Evolutionary conservation across 2,888 invertebrate genomes (phyloP), one percentile per base, ranked within the genome.

Genomic region (Meta bourneti): DNA sequence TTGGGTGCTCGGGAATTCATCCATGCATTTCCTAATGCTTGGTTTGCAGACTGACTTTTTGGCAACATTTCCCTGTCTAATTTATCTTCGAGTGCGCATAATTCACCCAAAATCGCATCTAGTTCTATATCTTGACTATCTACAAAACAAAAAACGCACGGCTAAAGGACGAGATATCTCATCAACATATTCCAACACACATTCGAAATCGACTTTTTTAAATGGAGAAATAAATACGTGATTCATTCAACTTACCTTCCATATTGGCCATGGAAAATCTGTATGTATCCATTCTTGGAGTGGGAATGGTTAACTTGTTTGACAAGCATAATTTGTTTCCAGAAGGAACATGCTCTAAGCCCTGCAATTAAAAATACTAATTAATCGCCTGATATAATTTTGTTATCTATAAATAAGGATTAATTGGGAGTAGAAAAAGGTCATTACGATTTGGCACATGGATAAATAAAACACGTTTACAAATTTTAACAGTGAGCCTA

Each of bases 51-150:
- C 72, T 91, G 91, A 72, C 91, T 91, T 72, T 91, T 91, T 6
- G 91, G 91, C 91, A 91, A 61, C 19, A 91, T 91, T 81, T 95
- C 95, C 86, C 95, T 95, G 93, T 96, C 96, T 94, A 96, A 96
- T 93, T 96, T 95, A 94, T 96, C 96, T 95, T 98, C 99, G 93
- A 99, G 96, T 81, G 98, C 98, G 95, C 98, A 98, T 85, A 99
- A 96, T 95, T 99, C 99, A 61, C 98, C 98, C 91, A 99, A 96
- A 94, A 99, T 98, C 89, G 98, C 98, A 95, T 99, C 99, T 95
- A 99, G 96, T 95, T 99, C 99, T 80, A 98, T 98, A 95, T 99
- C 99, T 95, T 98, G 98, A 48, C 98, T 98, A 95, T 99, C 99
- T 96, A 95, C 74, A 95, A 90, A 51, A 7, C 7, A 48, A 61